These are phyloP conservation scores for Sprattus sprattus DNA, from an alignment of 2,113 vertebrate genomes.

Conservation along the genomic window DNA sequence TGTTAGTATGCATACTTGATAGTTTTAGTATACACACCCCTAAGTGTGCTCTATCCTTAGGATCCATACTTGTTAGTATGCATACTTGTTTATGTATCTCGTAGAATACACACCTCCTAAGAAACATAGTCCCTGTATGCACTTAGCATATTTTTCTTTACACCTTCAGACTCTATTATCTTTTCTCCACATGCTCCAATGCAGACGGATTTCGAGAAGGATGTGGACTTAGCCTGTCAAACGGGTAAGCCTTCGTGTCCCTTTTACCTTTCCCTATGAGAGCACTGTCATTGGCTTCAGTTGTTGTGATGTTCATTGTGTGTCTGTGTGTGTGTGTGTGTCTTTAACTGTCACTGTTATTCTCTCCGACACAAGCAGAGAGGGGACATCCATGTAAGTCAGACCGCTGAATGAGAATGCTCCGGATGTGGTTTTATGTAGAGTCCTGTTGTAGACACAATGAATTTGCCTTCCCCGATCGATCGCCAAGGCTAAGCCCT, in stretches of 20 bases:
- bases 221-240: conserved; percentile 97
- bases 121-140: too few relatives aligned
- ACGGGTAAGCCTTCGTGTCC: conserved; percentile 79
- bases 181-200: conserved; percentile 53
- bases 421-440: not conserved
- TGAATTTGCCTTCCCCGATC: too few relatives aligned
- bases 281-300: too few relatives aligned
- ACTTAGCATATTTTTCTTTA: too few relatives aligned
- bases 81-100: not conserved
- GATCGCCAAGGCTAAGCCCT: too few relatives aligned
- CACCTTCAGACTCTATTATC: conserved; percentile 25
- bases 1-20: too few relatives aligned
- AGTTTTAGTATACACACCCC: too few relatives aligned
- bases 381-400: conserved; percentile 84
- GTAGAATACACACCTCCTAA: too few relatives aligned
- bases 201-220: conserved; percentile 99
- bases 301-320: conserved; percentile 35
- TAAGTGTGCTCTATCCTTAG: too few relatives aligned
- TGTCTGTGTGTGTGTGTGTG: conserved; percentile 8
- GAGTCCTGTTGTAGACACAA: too few relatives aligned
- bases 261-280: not conserved
- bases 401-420: conserved; percentile 31
- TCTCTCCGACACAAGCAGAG: conserved; percentile 67
- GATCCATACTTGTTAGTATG: too few relatives aligned
- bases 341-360: conserved; percentile 48